Evolutionary conservation across 2,113 vertebrate genomes (phyloP).

Genomic region (Galemys pyrenaicus): DNA sequence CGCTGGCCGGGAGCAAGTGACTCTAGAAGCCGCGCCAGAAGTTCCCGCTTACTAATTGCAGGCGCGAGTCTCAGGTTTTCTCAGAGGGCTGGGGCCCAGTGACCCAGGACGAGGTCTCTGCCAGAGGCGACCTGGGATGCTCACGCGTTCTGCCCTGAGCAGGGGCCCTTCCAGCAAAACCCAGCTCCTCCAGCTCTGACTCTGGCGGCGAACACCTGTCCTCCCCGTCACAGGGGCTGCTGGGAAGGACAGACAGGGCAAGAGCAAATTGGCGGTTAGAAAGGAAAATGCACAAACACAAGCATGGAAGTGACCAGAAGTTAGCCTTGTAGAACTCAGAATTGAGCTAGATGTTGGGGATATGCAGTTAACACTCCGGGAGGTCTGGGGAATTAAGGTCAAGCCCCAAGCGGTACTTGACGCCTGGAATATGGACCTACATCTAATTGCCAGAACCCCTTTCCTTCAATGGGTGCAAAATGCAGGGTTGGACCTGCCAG

Average conservation of each 20-base stretch:
- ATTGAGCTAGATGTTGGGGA: background rate
- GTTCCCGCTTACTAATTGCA: rapidly evolving
- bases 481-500: background rate
- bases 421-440: background rate
- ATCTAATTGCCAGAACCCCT: background rate
- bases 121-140: background rate
- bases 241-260: too few species aligned
- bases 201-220: background rate
- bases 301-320: background rate
- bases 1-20: rapidly evolving
- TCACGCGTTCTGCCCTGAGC: background rate
- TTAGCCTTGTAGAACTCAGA: background rate
- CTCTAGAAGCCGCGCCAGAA: rapidly evolving
- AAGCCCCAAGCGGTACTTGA: background rate
- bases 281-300: background rate
- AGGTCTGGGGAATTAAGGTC: background rate
- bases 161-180: background rate
- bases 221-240: background rate
- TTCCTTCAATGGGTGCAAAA: background rate
- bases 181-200: background rate
- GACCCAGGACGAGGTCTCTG: background rate
- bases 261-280: background rate
- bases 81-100: rapidly evolving
- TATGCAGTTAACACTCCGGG: background rate
- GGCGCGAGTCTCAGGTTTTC: rapidly evolving